These are phyloP conservation scores for Yponomeuta sedellus DNA, from an alignment of 2,888 invertebrate genomes.

Conservation along the genomic window DNA sequence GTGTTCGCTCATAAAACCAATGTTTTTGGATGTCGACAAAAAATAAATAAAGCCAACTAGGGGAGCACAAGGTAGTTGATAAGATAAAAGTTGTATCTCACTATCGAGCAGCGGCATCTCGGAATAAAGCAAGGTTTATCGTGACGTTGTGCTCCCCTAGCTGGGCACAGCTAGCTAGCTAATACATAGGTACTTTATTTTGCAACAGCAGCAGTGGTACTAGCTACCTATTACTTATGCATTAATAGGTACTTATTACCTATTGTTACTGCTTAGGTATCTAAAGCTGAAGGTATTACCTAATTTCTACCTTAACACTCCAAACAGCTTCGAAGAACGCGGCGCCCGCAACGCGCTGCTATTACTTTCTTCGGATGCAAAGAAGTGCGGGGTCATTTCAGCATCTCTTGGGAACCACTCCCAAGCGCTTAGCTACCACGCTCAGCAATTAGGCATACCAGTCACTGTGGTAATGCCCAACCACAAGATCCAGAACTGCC, in stretches of 20 bases:
- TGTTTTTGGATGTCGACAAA: no score
- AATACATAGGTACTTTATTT: no score
- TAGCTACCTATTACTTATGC: background rate
- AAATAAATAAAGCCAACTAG: no score
- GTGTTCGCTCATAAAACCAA: no score
- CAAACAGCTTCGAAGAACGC: slow-evolving; percentile 91
- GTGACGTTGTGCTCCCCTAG: no score
- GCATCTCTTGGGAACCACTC: slow-evolving; percentile 98
- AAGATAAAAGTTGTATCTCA: no score
- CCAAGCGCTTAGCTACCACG: slow-evolving; percentile 86
- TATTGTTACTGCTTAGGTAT: background rate
- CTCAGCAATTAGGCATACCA: slow-evolving; percentile 80
- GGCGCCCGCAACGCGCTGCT: slow-evolving; percentile 92
- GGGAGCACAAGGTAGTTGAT: no score
- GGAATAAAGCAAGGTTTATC: no score
- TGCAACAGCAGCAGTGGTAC: no score
- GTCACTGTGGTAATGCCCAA: slow-evolving; percentile 96
- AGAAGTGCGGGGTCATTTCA: slow-evolving; percentile 88
- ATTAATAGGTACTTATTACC: background rate
- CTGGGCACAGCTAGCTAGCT: no score
- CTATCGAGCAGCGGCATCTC: no score
- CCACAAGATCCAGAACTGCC: slow-evolving; percentile 93
- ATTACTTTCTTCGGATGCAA: slow-evolving; percentile 83
- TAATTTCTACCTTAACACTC: slow-evolving; percentile 13
- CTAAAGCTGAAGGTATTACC: background rate